Evolutionary conservation across 2,113 vertebrate genomes (phyloP).

Genomic region (Candoia aspera): DNA sequence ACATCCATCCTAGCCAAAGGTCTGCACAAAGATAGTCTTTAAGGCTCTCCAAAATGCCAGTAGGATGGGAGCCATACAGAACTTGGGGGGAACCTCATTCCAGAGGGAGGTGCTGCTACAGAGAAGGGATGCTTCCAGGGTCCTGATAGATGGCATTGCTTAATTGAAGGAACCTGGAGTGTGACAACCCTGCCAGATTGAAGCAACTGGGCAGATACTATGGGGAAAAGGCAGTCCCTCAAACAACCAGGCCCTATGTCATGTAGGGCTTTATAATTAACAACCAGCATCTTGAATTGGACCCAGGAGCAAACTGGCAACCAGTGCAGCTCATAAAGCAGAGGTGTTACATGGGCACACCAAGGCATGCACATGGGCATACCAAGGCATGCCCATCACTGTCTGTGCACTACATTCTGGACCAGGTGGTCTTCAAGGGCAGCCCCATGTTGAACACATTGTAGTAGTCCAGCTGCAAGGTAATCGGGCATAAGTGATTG

Average conservation of each 20-base stretch:
- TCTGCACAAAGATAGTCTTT: not conserved
- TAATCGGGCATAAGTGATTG: not conserved
- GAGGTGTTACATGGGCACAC: not conserved
- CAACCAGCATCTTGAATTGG: not conserved
- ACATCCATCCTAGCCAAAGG: not conserved
- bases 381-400: not conserved
- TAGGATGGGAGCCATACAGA: not conserved
- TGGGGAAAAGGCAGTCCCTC: not conserved
- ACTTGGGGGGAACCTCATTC: not conserved
- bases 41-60: not conserved
- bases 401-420: not conserved
- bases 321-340: not conserved
- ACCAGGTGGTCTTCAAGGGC: not conserved
- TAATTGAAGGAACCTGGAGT: not conserved
- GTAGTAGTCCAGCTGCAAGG: not conserved
- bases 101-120: not conserved
- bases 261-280: not conserved
- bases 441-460: not conserved
- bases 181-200: not conserved
- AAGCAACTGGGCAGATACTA: not conserved
- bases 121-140: not conserved
- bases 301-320: not conserved
- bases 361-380: not conserved
- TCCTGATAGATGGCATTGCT: not conserved
- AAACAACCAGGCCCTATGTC: not conserved